phyloP scores from a whole-genome alignment of 2,797 vertebrate genomes.

The Kryptopterus vitreolus region DNA sequence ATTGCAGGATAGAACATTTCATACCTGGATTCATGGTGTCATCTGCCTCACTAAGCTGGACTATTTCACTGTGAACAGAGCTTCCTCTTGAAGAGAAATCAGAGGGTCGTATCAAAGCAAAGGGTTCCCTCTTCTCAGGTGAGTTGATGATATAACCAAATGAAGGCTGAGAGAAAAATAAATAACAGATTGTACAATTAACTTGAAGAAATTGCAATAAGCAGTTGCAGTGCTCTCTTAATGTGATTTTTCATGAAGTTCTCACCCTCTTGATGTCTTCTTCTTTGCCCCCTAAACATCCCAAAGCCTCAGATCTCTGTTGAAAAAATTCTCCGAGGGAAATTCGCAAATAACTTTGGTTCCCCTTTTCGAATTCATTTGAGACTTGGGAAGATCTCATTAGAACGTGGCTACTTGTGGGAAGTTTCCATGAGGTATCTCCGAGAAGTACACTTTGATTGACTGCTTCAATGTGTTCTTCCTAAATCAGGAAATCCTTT shows the following conservation, averaged over 20 bases:
- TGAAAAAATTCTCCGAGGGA: slow-evolving; percentile 93
- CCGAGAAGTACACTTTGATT: slow-evolving; percentile 64
- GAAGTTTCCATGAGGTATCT: slow-evolving; percentile 83
- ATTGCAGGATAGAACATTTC: slow-evolving; percentile 10
- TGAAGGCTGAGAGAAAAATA: slow-evolving; percentile 80
- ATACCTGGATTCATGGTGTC: slow-evolving; percentile 80
- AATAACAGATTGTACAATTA: too few species aligned
- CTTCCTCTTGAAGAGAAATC: slow-evolving; percentile 68
- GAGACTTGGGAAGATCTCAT: slow-evolving; percentile 78
- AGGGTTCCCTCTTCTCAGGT: slow-evolving; percentile 88
- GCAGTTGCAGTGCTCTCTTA: neutral
- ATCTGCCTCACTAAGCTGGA: slow-evolving; percentile 66
- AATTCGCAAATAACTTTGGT: slow-evolving; percentile 87
- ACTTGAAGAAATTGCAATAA: too few species aligned
- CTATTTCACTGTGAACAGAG: slow-evolving; percentile 63
- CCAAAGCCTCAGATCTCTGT: slow-evolving; percentile 93
- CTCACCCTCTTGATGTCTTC: slow-evolving; percentile 84
- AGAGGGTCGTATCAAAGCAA: slow-evolving; percentile 81
- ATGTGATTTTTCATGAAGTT: neutral
- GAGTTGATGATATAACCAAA: slow-evolving; percentile 95
- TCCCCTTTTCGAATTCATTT: slow-evolving; percentile 74
- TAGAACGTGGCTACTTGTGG: slow-evolving; percentile 70
- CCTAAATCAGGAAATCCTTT: slow-evolving; percentile 66
- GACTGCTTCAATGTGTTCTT: slow-evolving; percentile 78
- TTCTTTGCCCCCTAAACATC: slow-evolving; percentile 81